phyloP scores from a whole-genome alignment of 2,113 vertebrate genomes.

The Aegithalos caudatus region DNA sequence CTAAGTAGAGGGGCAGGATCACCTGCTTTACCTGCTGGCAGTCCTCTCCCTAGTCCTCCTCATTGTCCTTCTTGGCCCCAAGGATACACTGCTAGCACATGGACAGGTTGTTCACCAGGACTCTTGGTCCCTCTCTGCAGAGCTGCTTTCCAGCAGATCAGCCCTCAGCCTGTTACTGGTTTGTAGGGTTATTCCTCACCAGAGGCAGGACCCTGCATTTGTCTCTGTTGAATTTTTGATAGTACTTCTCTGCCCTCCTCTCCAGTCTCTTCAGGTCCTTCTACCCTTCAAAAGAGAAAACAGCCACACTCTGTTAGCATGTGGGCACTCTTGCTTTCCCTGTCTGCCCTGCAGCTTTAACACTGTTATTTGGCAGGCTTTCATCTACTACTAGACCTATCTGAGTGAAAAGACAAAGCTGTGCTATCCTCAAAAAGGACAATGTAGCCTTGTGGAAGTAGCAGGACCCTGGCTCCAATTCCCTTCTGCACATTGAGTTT shows the following conservation, averaged over 20 bases:
- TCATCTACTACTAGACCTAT: too few species aligned
- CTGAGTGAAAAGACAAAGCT: neutral
- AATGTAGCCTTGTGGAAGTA: neutral
- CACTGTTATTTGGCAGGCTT: neutral
- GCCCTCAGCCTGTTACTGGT: neutral
- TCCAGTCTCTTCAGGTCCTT: rapidly evolving
- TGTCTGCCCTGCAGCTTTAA: neutral
- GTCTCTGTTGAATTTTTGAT: neutral
- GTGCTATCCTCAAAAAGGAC: neutral
- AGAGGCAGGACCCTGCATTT: neutral
- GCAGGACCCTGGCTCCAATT: neutral
- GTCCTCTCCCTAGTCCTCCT: neutral
- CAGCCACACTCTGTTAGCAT: neutral
- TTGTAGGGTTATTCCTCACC: neutral
- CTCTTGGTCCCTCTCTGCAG: neutral
- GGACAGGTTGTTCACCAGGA: neutral
- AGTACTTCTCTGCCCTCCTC: neutral
- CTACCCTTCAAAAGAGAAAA: neutral
- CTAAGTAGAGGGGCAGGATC: neutral
- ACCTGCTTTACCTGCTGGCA: neutral
- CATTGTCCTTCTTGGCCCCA: neutral
- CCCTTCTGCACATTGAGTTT: neutral
- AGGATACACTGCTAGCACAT: neutral
- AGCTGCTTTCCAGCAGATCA: neutral
- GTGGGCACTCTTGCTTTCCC: neutral